A percentile compares a stretch with the other conserved stretches of the same genome.
Conservation (phyloP, 2,113 vertebrate genomes). For the Nanorana parkeri region DNA sequence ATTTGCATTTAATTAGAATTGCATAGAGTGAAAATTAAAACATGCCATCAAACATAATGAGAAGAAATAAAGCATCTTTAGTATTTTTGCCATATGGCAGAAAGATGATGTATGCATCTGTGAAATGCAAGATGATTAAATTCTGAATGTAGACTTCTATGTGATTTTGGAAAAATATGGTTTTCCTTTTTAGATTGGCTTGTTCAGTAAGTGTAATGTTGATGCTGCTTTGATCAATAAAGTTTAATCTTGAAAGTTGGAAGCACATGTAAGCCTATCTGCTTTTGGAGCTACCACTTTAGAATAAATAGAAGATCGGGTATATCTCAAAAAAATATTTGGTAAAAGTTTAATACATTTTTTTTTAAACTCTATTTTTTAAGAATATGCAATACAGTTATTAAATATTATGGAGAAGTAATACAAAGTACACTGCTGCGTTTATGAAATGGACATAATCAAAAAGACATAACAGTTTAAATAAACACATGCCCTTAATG, state of each 20-base stretch:
- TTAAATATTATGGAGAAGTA: no score
- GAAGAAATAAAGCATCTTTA: constrained; percentile 56
- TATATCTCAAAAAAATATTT: no score
- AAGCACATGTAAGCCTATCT: background rate
- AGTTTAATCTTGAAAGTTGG: background rate
- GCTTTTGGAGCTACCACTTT: no score
- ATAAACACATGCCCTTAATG: no score
- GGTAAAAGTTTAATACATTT: no score
- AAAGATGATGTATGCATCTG: constrained; percentile 45
- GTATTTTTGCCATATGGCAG: constrained; percentile 50
- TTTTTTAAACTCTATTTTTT: no score
- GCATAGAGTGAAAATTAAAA: constrained; percentile 55
- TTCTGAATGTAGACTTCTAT: constrained; percentile 6
- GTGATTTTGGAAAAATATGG: constrained; percentile 12
- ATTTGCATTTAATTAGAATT: constrained; percentile 58
- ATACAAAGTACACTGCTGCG: no score
- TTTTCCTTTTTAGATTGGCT: background rate
- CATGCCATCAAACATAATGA: constrained; percentile 51
- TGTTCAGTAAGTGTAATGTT: background rate
- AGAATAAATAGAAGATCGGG: no score
- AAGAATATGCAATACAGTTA: no score
- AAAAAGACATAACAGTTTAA: no score
- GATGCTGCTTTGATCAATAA: background rate
- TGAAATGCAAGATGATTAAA: constrained; percentile 40
- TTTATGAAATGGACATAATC: no score